These are phyloP conservation scores for Sebastes melanostomus DNA, from an alignment of 2,797 vertebrate species.

Conservation along the genomic window DNA sequence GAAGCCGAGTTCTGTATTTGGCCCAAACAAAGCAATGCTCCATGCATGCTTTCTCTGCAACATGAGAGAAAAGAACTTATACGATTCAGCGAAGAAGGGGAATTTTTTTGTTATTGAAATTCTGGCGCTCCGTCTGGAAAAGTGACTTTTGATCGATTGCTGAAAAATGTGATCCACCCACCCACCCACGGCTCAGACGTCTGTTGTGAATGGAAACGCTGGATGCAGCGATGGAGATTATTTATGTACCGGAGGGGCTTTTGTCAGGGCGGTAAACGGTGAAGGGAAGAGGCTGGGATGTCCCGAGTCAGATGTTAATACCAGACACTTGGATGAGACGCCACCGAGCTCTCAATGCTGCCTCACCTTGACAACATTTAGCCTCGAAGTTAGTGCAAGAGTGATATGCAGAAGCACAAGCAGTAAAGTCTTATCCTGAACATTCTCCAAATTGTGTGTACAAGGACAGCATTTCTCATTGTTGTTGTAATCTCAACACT, in stretches of 20 bases:
- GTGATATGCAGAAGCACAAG: neutral
- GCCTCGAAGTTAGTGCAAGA: neutral
- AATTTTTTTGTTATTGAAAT: neutral
- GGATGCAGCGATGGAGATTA: slow-evolving; percentile 15
- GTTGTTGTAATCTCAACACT: slow-evolving; percentile 4
- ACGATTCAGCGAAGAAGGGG: neutral
- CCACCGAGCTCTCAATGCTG: neutral
- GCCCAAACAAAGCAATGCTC: slow-evolving; percentile 13
- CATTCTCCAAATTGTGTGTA: slow-evolving; percentile 12
- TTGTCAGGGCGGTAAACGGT: slow-evolving; percentile 25
- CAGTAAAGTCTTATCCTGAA: slow-evolving; percentile 6
- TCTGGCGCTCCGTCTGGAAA: slow-evolving; percentile 53
- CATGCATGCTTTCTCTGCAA: neutral
- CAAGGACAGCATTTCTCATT: slow-evolving; percentile 6
- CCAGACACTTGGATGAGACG: slow-evolving; percentile 46
- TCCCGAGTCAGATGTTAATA: slow-evolving; percentile 43
- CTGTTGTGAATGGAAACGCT: slow-evolving; percentile 46
- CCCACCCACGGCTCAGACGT: neutral
- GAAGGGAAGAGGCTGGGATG: slow-evolving; percentile 1
- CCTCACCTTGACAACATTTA: slow-evolving; percentile 22
- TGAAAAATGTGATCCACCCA: slow-evolving; percentile 24
- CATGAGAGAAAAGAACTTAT: neutral
- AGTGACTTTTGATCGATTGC: slow-evolving; percentile 29
- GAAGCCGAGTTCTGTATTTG: neutral
- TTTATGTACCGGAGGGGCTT: slow-evolving; percentile 36